These are phyloP conservation scores for Andrena chrysosceles DNA, from an alignment of 2,888 invertebrate species.

Conservation along the genomic window DNA sequence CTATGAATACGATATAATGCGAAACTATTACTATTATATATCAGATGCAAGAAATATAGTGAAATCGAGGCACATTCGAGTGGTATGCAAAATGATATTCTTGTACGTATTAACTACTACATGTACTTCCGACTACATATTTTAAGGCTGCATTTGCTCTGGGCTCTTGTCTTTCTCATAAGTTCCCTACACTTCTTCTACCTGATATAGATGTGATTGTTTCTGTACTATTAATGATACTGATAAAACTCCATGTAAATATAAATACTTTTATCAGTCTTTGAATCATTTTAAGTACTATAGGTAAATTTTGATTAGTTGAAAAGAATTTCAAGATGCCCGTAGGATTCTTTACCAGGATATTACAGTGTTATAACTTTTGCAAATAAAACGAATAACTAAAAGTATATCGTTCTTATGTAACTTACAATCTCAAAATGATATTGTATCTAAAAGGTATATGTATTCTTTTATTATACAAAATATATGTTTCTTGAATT, in stretches of 20 bases:
- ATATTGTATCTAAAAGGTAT: constrained; percentile 9
- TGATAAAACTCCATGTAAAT: constrained; percentile 13
- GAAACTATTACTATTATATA: constrained; percentile 11
- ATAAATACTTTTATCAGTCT: constrained; percentile 32
- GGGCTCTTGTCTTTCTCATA: not conserved
- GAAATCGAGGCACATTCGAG: not conserved
- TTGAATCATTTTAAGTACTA: constrained; percentile 17
- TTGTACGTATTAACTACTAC: not conserved
- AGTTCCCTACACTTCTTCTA: not conserved
- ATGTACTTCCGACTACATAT: not conserved
- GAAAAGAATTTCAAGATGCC: not conserved
- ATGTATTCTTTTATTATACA: constrained; percentile 24
- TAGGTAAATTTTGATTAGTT: not conserved
- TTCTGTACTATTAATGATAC: not conserved
- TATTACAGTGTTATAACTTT: not conserved
- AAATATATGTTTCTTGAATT: constrained; percentile 25
- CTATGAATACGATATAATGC: not conserved
- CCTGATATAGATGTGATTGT: not conserved
- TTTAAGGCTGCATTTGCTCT: no score
- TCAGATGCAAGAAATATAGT: not conserved
- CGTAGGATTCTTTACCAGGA: constrained; percentile 5
- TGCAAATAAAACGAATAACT: constrained; percentile 16
- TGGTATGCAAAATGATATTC: not conserved
- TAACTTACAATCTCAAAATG: constrained; percentile 4
- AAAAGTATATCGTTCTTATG: constrained; percentile 14